Base-by-base conservation (phyloP, 1,140 invertebrate genomes). In the Eurytemora carolleeae region DNA sequence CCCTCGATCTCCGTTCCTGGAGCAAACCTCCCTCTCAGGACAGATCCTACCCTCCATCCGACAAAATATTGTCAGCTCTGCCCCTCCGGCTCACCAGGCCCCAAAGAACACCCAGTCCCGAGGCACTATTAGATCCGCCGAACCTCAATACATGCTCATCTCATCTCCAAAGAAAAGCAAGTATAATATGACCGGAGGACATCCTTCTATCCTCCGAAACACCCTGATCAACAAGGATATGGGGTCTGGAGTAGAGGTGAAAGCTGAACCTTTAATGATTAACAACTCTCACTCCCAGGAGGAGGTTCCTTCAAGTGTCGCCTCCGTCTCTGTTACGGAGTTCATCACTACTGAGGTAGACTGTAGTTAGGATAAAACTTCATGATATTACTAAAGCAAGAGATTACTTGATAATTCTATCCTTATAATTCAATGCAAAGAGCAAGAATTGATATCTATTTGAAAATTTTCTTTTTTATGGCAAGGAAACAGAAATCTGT, bases 341-440 rank as follows among this genome's bases (percentile, higher is more conserved):
- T 56, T 62, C 53, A 62, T 62, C 16, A 21, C 60, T 16, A 23
- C 60, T n/a, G n/a, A n/a, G n/a, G n/a, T n/a, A n/a, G n/a, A n/a
- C n/a, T n/a, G n/a, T n/a, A n/a, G n/a, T n/a, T n/a, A n/a, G n/a
- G n/a, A n/a, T n/a, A n/a, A n/a, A n/a, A n/a, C n/a, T n/a, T n/a
- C n/a, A n/a, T n/a, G n/a, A n/a, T n/a, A n/a, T n/a, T n/a, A n/a
- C n/a, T n/a, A n/a, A n/a, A n/a, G n/a, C n/a, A n/a, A n/a, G n/a
- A n/a, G n/a, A n/a, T n/a, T n/a, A n/a, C n/a, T n/a, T n/a, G n/a
- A n/a, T n/a, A n/a, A n/a, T n/a, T n/a, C n/a, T n/a, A n/a, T n/a
- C n/a, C n/a, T n/a, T n/a, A n/a, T n/a, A n/a, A n/a, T n/a, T n/a
- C n/a, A n/a, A n/a, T n/a, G n/a, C n/a, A n/a, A n/a, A n/a, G n/a